A percentile compares a stretch with the other conserved stretches of the same genome.
Evolutionary conservation across 2,888 invertebrate species (phyloP).

Genomic region (Eristalis pertinax): DNA sequence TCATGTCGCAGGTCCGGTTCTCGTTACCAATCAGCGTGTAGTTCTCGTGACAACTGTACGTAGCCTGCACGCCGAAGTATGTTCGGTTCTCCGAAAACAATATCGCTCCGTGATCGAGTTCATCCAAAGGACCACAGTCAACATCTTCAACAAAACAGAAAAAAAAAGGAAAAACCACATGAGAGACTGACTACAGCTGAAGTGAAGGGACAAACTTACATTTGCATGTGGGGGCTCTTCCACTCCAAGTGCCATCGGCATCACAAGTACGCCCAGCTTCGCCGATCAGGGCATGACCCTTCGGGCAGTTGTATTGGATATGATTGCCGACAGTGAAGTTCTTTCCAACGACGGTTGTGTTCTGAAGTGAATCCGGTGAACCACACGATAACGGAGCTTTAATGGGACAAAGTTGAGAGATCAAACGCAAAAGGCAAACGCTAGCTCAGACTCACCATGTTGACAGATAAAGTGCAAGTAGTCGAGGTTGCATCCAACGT

Average conservation of each 20-base stretch:
- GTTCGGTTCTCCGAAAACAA: conserved; percentile 87
- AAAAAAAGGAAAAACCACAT: conserved; percentile 47
- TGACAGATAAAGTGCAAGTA: conserved; percentile 97
- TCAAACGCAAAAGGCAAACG: background rate
- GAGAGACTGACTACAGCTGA: background rate
- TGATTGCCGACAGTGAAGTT: conserved; percentile 87
- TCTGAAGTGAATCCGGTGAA: conserved; percentile 91
- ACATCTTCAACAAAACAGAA: conserved; percentile 84
- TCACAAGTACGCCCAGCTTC: conserved; percentile 86
- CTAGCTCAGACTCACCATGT: conserved; percentile 86
- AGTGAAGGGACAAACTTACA: conserved; percentile 84
- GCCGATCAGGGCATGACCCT: conserved; percentile 91
- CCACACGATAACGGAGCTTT: conserved; percentile 92
- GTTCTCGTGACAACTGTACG: conserved; percentile 91
- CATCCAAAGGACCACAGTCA: conserved; percentile 88
- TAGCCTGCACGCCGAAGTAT: conserved; percentile 89
- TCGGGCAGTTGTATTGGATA: conserved; percentile 90
- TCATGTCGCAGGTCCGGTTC: conserved; percentile 87
- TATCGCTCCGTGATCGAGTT: conserved; percentile 88
- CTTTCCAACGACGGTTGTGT: conserved; percentile 89
- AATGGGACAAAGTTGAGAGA: conserved; percentile 65
- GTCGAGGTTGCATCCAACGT: conserved; percentile 96
- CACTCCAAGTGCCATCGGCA: conserved; percentile 91
- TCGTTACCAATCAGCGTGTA: conserved; percentile 91
- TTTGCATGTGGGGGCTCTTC: conserved; percentile 90